Base-by-base conservation (phyloP, 1,140 invertebrate genomes). In the Diorhabda elongata region DNA sequence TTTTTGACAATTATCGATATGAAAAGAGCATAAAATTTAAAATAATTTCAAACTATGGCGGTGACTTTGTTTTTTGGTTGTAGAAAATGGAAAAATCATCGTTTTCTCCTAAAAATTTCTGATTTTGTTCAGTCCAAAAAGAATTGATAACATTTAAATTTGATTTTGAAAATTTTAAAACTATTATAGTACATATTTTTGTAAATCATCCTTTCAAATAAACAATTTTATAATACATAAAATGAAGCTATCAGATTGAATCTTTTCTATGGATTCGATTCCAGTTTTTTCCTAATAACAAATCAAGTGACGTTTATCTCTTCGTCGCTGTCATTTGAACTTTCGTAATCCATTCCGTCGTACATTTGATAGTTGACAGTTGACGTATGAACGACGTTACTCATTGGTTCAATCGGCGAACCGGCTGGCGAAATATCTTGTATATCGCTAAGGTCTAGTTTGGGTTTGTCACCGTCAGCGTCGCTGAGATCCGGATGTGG, bases 401-500 rank as follows among this genome's bases (percentile, higher is more conserved):
- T 41, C 47, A 63, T 69, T 3, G 62, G 8, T 42, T 67, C 64
- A 43, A 70, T 47, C 3, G 81, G 81, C 2, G 82, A 83, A 66
- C 71, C 72, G 1, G 80, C 77, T 2, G 83, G 83, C 4, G 82
- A 83, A 47, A 82, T 74, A 61, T 83, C 83, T 41, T 78, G 78
- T 42, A 81, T 66, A 80, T 83, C 45, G 79, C 82, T 58, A 81
- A 88, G 59, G 83, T 85, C 80, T 68, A 89, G 80, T 74, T 89
- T 88, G 0, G 88, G 88, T 61, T 89, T 88, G 79, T 93, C 91
- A 7, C 86, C 88, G 75, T 92, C 91, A 4, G 94, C 94, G 80
- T 98, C 96, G 75, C 94, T 97, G 60, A 98, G 84, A 81, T 98
- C 96, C 0, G 96, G 96, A 83, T 97, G 94, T 0, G 96, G 96